These are phyloP conservation scores for Poecilia gillii DNA, from an alignment of 2,797 vertebrate genomes.

Conservation along the genomic window DNA sequence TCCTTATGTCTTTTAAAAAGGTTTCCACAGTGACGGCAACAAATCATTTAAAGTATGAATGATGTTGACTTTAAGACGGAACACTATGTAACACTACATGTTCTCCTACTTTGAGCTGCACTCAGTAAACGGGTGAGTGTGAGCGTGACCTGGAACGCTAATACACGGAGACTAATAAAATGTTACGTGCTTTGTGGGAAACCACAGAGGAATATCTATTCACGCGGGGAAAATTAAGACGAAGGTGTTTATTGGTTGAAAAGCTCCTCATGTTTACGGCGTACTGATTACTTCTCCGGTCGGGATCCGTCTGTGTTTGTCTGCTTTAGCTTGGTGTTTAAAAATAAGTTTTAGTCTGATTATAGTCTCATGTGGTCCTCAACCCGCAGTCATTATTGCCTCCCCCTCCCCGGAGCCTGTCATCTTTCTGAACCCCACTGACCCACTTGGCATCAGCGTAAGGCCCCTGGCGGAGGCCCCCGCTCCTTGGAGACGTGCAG, in stretches of 20 bases:
- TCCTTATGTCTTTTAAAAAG: not conserved
- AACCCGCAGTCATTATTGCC: constrained; percentile 29
- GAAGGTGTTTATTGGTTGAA: not conserved
- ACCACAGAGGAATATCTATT: not conserved
- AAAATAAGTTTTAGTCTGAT: not conserved
- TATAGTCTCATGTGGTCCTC: not conserved
- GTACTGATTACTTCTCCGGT: not conserved
- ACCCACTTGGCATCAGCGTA: constrained; percentile 72
- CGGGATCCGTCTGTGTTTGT: not conserved
- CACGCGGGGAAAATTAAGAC: not conserved
- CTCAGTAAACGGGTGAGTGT: not conserved
- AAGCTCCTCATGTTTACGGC: not conserved
- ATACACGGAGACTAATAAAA: not conserved
- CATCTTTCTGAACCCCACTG: constrained; percentile 60
- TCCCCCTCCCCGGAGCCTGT: constrained; percentile 28
- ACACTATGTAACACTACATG: not conserved
- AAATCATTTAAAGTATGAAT: not conserved
- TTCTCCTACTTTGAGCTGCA: not conserved
- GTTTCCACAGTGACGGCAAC: not conserved
- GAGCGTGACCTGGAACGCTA: not conserved
- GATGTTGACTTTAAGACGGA: not conserved
- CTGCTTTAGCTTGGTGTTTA: not conserved
- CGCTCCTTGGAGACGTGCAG: constrained; percentile 57
- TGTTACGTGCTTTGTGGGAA: not conserved
- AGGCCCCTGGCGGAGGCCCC: constrained; percentile 63